Conservation (phyloP, 1,140 invertebrate species). For the Drosophila suzukii region DNA sequence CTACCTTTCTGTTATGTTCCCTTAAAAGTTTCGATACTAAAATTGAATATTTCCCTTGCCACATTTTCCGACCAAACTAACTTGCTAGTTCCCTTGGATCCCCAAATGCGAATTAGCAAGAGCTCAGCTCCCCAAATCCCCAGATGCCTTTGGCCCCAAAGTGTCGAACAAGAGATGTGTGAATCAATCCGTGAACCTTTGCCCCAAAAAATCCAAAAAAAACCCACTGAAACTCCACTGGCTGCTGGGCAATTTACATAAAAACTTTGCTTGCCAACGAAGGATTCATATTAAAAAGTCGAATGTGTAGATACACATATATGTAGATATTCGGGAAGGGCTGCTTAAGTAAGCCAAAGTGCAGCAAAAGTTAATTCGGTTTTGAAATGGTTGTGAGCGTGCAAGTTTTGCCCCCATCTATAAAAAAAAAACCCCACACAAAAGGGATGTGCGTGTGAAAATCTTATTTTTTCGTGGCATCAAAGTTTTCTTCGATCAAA, state of each 20-base stretch:
- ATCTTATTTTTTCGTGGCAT: slow-evolving; percentile 42
- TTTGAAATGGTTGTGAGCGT: slow-evolving; percentile 69
- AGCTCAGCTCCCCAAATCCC: background rate
- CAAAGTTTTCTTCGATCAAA: slow-evolving; percentile 58
- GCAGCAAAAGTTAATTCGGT: slow-evolving; percentile 79
- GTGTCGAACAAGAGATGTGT: slow-evolving; percentile 14
- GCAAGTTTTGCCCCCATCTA: slow-evolving; percentile 40
- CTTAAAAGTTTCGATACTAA: background rate
- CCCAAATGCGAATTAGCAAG: slow-evolving; percentile 29
- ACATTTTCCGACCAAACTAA: background rate
- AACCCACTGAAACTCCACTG: background rate
- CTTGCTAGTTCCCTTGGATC: background rate
- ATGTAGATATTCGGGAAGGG: slow-evolving; percentile 38
- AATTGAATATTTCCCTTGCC: background rate
- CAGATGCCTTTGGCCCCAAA: slow-evolving; percentile 11
- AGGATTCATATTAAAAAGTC: slow-evolving; percentile 13
- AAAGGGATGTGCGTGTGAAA: slow-evolving; percentile 43
- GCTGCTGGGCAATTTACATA: slow-evolving; percentile 56
- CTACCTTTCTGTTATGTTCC: no score
- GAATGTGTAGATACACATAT: slow-evolving; percentile 15
- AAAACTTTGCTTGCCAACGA: slow-evolving; percentile 23
- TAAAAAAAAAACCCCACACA: slow-evolving; percentile 16
- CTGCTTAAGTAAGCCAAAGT: slow-evolving; percentile 48
- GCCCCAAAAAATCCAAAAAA: background rate
- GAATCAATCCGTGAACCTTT: slow-evolving; percentile 22